Percentiles rank a stretch among this genome's conserved stretches.
Conservation (phyloP, 2,113 vertebrate species). For the Delphinapterus leucas region DNA sequence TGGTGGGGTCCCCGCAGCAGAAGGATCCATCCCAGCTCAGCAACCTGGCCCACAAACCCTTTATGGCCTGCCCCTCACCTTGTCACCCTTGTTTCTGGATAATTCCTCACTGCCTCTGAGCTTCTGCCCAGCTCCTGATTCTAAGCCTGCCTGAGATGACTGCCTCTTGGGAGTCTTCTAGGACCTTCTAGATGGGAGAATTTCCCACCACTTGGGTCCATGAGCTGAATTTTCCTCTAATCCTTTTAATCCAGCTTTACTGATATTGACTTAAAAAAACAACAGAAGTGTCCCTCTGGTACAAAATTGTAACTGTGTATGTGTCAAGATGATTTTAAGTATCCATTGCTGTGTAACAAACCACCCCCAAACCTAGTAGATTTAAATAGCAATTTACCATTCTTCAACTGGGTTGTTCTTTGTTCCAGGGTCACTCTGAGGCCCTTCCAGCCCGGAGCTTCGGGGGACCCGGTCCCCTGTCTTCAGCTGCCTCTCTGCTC, state of each 20-base stretch:
- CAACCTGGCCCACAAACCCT: no score
- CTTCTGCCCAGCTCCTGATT: not conserved
- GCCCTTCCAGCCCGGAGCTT: no score
- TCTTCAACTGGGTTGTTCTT: not conserved
- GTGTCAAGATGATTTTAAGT: no score
- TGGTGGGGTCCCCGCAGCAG: fast-evolving
- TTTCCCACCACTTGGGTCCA: not conserved
- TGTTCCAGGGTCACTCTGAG: not conserved
- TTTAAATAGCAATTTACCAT: not conserved
- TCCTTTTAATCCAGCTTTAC: not conserved
- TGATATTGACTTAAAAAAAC: not conserved
- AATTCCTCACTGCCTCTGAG: not conserved
- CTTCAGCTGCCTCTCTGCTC: not conserved
- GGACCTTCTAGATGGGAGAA: not conserved
- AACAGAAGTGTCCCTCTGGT: not conserved
- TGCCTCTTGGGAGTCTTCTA: not conserved
- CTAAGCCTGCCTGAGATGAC: not conserved
- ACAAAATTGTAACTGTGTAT: not conserved
- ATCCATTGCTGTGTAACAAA: not conserved
- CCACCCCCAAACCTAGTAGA: not conserved
- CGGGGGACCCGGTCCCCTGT: no score
- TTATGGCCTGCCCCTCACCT: not conserved
- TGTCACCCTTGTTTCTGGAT: no score
- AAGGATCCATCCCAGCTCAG: no score
- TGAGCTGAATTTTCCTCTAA: not conserved